Evolutionary conservation across 1,140 invertebrate species (phyloP).

Genomic region (Drosophila repleta): DNA sequence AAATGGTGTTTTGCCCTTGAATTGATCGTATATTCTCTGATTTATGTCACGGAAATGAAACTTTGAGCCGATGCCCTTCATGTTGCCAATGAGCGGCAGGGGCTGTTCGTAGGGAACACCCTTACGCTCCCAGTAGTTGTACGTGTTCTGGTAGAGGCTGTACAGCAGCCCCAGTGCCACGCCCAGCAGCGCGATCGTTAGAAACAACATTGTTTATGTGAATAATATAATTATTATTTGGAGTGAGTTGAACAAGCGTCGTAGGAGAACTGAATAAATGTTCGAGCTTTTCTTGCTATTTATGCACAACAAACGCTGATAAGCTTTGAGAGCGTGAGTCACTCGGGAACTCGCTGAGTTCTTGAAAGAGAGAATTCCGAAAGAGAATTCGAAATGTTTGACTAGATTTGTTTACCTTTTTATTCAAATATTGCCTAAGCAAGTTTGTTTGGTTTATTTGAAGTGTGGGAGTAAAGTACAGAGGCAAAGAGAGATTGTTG

Average conservation of each 20-base stretch:
- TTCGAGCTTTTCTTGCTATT: background rate
- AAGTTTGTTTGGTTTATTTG: too few relatives aligned
- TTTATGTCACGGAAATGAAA: conserved; percentile 59
- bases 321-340: conserved; percentile 1
- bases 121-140: conserved; percentile 82
- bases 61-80: conserved; percentile 46
- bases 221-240: background rate
- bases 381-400: too few relatives aligned
- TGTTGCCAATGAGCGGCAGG: conserved; percentile 70
- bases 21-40: conserved; percentile 64
- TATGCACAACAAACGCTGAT: background rate
- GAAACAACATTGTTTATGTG: conserved; percentile 9
- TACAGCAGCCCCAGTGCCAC: conserved; percentile 36
- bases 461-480: too few relatives aligned
- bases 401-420: too few relatives aligned
- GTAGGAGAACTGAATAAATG: conserved; percentile 9
- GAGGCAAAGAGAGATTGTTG: too few relatives aligned
- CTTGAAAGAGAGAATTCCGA: too few relatives aligned
- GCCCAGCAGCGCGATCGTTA: conserved; percentile 44
- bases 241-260: background rate
- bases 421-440: too few relatives aligned
- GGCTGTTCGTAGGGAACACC: conserved; percentile 79
- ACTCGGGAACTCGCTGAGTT: background rate
- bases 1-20: conserved; percentile 63
- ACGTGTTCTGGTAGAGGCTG: conserved; percentile 39